Base-by-base conservation (phyloP, 2,113 vertebrate species). In the Castor canadensis region DNA sequence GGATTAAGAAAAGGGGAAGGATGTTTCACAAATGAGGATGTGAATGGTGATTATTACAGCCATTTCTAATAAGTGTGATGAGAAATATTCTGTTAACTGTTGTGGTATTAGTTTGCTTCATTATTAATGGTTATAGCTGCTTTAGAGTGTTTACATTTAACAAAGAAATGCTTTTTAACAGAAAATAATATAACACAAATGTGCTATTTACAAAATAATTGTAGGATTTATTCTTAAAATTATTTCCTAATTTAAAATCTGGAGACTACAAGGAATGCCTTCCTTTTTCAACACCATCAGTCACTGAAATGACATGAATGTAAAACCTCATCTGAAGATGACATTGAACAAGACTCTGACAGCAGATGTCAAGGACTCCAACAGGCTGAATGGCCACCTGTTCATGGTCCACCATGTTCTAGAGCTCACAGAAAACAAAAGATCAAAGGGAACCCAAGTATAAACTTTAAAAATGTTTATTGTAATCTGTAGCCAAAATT, bases 101-200 rank as follows among this genome's bases (percentile, higher is more conserved):
- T 89, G 19, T 82, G 54, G 69, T 87, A 62, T 38, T 64, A 84
- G 28, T 79, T 13, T 93, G 71, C 92, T 83, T 91, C 10, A 77
- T 89, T 91, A 54, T 75, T 73, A 94, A 79, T 43, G 16, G 24
- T 82, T 69, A 38, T 40, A 91, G 38, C 58, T 92, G 10, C 22
- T 96, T 92, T 49, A 67, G 91, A 93, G 69, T 92, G 30, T 56
- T 95, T 80, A 52, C 5, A 76, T 80, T 69, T 52, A 81, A 58
- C 58, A 76, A 89, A 80, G 19, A 64, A 75, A 49, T 71, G 6
- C 80, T 77, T 86, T 93, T 87, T 88, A 92, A 86, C 26, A 76
- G n/a, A 87, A 87, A 90, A 84, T 38, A 69, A 15, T n/a, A 30
- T 85, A 54, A 47, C 82, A 28, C 38, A 82, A 79, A 35, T 28